Conservation (phyloP, 2,797 vertebrate species). For the Gephyroberyx darwinii region DNA sequence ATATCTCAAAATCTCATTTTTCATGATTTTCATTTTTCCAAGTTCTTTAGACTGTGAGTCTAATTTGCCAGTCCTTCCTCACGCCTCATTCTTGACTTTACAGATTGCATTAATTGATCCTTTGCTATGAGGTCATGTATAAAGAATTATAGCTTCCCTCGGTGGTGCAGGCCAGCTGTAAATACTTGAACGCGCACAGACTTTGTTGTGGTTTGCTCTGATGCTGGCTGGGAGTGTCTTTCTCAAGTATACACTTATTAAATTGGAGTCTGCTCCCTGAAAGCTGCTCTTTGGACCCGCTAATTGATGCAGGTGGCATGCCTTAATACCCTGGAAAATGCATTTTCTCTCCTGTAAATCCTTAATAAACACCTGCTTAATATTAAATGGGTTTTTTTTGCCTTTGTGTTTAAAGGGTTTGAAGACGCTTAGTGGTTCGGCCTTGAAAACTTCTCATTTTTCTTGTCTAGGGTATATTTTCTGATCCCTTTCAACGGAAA, state of each 20-base stretch:
- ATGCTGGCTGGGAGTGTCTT: conserved; percentile 42
- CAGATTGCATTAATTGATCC: conserved; percentile 45
- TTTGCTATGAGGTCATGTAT: conserved; percentile 48
- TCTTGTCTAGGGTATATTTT: conserved; percentile 14
- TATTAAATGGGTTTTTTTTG: conserved; percentile 35
- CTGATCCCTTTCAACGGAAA: conserved; percentile 11
- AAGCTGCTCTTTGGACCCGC: conserved; percentile 60
- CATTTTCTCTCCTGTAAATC: conserved; percentile 53
- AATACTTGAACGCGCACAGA: conserved; percentile 62
- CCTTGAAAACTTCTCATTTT: conserved; percentile 9
- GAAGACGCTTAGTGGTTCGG: conserved; percentile 3
- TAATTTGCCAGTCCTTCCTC: conserved; percentile 4
- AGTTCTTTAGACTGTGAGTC: not conserved
- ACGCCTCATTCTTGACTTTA: conserved; percentile 1
- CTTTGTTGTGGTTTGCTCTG: conserved; percentile 66
- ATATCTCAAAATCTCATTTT: not conserved
- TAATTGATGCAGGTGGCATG: conserved; percentile 69
- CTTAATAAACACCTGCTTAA: conserved; percentile 58
- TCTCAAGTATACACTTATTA: conserved; percentile 61
- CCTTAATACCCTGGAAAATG: conserved; percentile 60
- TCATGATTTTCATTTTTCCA: no score
- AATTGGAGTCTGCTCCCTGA: conserved; percentile 60
- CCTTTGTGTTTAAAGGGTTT: conserved; percentile 35
- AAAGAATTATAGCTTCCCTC: conserved; percentile 33
- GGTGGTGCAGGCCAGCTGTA: conserved; percentile 49